phyloP scores from a whole-genome alignment of 1,140 invertebrate species.

The Conus betulinus region DNA sequence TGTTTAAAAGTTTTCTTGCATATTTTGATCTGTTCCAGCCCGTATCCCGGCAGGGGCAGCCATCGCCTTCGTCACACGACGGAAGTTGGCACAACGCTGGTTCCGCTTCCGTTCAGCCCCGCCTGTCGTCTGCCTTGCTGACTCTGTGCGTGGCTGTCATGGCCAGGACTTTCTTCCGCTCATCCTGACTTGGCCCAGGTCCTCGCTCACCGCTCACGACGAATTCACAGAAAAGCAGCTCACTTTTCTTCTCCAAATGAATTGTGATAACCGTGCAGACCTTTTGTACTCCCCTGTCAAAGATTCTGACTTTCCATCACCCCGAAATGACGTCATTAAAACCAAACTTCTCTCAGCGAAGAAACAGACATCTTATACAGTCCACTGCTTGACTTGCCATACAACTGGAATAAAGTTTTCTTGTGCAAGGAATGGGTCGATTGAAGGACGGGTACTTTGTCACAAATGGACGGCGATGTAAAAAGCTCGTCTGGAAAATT shows the following conservation, averaged over 20 bases:
- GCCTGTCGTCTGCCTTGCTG: not conserved
- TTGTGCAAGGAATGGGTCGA: not conserved
- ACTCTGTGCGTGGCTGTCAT: not conserved
- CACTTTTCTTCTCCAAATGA: not conserved
- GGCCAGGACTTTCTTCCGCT: not conserved
- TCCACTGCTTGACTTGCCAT: no score
- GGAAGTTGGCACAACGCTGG: not conserved
- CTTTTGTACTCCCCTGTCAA: no score
- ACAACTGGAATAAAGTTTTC: no score
- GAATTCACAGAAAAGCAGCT: not conserved
- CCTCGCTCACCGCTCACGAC: not conserved
- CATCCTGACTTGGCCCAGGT: not conserved
- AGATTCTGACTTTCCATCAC: no score
- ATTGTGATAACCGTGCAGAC: not conserved
- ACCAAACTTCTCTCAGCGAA: no score
- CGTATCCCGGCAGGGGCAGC: not conserved
- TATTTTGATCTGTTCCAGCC: not conserved
- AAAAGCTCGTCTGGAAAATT: not conserved
- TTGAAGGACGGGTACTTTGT: not conserved
- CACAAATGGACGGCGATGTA: not conserved
- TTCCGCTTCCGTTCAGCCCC: not conserved
- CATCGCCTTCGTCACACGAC: constrained; percentile 15
- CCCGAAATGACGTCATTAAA: no score
- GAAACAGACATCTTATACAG: no score
- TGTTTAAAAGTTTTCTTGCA: not conserved